phyloP scores from a whole-genome alignment of 2,888 invertebrate species.

The Eurytoma adleriae region DNA sequence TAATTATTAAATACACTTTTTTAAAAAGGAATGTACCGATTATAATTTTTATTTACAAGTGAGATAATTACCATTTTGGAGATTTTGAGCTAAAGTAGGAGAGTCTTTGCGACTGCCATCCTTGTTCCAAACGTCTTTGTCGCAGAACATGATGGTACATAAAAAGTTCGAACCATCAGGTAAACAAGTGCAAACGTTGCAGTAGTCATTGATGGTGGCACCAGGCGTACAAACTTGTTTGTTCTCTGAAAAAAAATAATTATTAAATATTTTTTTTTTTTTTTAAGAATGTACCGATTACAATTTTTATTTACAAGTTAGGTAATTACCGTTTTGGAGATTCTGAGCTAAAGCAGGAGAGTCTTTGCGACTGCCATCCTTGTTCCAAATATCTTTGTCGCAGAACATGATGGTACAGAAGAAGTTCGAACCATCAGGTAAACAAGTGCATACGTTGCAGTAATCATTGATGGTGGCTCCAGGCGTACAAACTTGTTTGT shows the following conservation, averaged over 20 bases:
- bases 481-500: no score
- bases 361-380: background rate
- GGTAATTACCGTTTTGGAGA: no score
- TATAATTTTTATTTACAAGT: background rate
- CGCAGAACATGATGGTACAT: background rate
- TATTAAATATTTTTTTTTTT: background rate
- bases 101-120: background rate
- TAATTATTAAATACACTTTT: background rate
- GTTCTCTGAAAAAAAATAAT: background rate
- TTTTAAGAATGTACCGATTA: no score
- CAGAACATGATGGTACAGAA: background rate
- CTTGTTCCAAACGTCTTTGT: background rate
- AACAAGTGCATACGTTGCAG: background rate
- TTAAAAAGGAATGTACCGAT: no score
- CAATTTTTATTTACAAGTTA: background rate
- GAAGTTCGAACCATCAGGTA: background rate
- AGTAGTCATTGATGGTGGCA: background rate
- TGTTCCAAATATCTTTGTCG: background rate
- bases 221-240: no score
- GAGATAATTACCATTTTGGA: no score
- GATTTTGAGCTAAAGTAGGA: background rate
- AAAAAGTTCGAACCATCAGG: background rate
- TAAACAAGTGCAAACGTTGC: background rate
- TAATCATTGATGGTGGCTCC: conserved; percentile 1
- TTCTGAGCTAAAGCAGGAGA: background rate